Percentiles rank a stretch among this genome's conserved stretches.
These are phyloP conservation scores for Drosophila putrida DNA, from an alignment of 2,888 invertebrate genomes.

Conservation along the genomic window DNA sequence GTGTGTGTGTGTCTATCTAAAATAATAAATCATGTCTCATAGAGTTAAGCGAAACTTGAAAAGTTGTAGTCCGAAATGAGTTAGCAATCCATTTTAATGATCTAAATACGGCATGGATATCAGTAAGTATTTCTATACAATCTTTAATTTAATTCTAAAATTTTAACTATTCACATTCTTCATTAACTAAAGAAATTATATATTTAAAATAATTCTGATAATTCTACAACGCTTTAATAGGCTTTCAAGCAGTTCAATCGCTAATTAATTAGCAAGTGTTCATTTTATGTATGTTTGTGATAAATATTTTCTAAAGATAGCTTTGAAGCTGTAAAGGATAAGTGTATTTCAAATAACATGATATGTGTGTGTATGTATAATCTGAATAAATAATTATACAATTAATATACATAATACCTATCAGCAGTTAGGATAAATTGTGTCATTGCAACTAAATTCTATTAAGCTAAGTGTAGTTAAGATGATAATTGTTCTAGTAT, in stretches of 20 bases:
- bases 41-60: constrained; percentile 25
- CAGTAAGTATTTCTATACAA: not conserved
- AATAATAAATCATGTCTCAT: constrained; percentile 16
- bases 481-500: constrained; percentile 18
- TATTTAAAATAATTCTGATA: not conserved
- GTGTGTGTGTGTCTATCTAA: constrained; percentile 30
- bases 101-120: not conserved
- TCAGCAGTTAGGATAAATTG: constrained; percentile 1
- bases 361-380: constrained; percentile 18
- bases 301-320: constrained; percentile 34
- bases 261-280: constrained; percentile 55
- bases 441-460: constrained; percentile 12
- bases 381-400: constrained; percentile 14
- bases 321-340: constrained; percentile 8
- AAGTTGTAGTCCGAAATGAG: constrained; percentile 26
- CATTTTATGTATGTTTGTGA: constrained; percentile 70
- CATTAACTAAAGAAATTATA: not conserved
- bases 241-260: constrained; percentile 12
- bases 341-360: constrained; percentile 14
- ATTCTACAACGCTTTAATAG: not conserved
- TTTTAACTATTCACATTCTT: not conserved
- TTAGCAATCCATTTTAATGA: not conserved
- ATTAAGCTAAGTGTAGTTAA: constrained; percentile 33
- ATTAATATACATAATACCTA: constrained; percentile 11
- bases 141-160: not conserved